Evolutionary conservation across 2,888 invertebrate species (phyloP).

Genomic region (Desoria tigrina): DNA sequence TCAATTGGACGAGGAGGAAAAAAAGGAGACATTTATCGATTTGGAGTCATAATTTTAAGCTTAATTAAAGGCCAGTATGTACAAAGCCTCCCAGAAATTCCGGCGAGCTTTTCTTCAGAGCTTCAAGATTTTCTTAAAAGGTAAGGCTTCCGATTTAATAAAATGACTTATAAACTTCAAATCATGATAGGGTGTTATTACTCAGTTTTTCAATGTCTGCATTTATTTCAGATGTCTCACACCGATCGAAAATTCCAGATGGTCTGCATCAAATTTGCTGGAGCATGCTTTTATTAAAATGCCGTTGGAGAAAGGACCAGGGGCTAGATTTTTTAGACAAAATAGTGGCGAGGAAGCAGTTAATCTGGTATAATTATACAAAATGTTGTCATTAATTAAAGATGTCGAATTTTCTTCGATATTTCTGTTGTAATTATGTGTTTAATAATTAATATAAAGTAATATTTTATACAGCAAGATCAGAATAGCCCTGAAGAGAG

Average conservation of each 20-base stretch:
- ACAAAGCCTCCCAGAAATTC: conserved; percentile 63
- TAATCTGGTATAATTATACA: conserved; percentile 7
- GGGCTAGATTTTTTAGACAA: neutral
- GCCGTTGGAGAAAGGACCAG: conserved; percentile 58
- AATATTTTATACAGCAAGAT: too few species aligned
- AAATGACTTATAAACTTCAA: too few species aligned
- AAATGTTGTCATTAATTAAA: too few species aligned
- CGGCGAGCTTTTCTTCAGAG: conserved; percentile 63
- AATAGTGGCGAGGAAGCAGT: conserved; percentile 6
- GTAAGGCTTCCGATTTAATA: conserved; percentile 57
- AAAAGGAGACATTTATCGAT: conserved; percentile 72
- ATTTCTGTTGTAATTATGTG: too few species aligned
- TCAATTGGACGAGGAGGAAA: conserved; percentile 62
- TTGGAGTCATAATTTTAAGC: conserved; percentile 70
- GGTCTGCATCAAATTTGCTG: conserved; percentile 74
- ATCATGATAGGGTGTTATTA: too few species aligned
- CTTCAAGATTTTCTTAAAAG: conserved; percentile 73
- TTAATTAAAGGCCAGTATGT: conserved; percentile 64
- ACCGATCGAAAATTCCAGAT: conserved; percentile 70
- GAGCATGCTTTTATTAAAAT: conserved; percentile 72
- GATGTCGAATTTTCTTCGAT: too few species aligned
- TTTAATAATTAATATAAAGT: too few species aligned
- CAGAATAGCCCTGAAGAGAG: conserved; percentile 51
- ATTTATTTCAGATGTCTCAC: conserved; percentile 65
- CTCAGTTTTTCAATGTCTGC: too few species aligned